Conservation (phyloP, 1,140 invertebrate species). For the Pseudobourletiella spinata region DNA sequence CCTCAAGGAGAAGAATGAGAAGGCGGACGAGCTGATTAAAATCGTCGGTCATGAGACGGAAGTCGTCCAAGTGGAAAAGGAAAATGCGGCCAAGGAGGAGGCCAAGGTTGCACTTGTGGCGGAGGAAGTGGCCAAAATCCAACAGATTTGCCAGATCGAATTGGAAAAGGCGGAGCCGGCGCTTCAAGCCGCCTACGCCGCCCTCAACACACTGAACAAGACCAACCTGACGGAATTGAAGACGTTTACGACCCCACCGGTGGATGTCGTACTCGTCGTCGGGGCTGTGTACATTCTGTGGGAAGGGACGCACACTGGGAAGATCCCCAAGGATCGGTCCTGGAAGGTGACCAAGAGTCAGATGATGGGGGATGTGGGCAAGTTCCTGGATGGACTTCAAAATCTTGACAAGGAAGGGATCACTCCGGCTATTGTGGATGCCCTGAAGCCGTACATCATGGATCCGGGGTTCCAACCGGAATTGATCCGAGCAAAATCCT, state of each 20-base stretch:
- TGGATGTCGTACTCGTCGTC: background rate
- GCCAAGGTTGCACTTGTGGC: conserved; percentile 86
- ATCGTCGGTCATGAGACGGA: conserved; percentile 86
- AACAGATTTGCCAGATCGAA: conserved; percentile 86
- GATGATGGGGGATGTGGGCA: conserved; percentile 87
- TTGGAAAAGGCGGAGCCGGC: conserved; percentile 89
- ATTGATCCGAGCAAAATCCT: conserved; percentile 80
- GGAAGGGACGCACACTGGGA: conserved; percentile 63
- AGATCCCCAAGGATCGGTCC: conserved; percentile 87
- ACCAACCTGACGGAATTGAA: conserved; percentile 92
- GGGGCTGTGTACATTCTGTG: conserved; percentile 83
- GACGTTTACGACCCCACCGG: conserved; percentile 62
- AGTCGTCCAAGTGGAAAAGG: conserved; percentile 85
- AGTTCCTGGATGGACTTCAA: conserved; percentile 77
- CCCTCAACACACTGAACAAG: conserved; percentile 94
- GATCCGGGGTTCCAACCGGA: conserved; percentile 91
- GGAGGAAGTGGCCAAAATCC: conserved; percentile 84
- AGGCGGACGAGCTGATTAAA: conserved; percentile 83
- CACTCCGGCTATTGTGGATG: conserved; percentile 72
- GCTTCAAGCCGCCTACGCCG: conserved; percentile 80
- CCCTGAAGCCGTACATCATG: conserved; percentile 83
- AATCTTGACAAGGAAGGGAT: conserved; percentile 97
- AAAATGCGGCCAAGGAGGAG: conserved; percentile 81
- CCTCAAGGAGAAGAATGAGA: conserved; percentile 87
- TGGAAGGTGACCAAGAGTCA: conserved; percentile 82